phyloP scores from a whole-genome alignment of 1,140 invertebrate species.

The Coenobita brevimanus region DNA sequence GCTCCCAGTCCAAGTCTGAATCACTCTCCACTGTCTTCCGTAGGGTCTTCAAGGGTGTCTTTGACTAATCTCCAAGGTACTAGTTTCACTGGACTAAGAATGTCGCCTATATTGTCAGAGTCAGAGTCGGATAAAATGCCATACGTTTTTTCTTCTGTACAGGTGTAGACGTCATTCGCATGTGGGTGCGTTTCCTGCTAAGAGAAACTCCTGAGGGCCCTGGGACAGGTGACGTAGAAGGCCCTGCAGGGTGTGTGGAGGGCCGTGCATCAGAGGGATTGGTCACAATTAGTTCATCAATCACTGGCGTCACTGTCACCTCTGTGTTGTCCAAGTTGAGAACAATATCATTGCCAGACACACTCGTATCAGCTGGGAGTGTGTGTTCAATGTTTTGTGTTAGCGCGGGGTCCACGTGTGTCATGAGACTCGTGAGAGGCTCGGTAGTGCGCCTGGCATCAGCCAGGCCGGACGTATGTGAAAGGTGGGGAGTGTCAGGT shows the following conservation, averaged over 20 bases:
- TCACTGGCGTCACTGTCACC: not conserved
- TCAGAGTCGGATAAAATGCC: not conserved
- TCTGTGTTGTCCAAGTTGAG: no score
- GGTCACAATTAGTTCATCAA: not conserved
- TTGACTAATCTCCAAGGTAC: not conserved
- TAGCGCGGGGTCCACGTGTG: no score
- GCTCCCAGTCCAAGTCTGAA: not conserved
- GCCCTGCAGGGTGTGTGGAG: constrained; percentile 9
- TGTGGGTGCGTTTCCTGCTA: not conserved
- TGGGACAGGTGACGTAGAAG: constrained; percentile 25
- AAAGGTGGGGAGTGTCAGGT: not conserved
- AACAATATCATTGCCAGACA: no score
- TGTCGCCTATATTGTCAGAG: constrained; percentile 11
- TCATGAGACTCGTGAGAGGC: no score
- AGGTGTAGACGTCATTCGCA: constrained; percentile 9
- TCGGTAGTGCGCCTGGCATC: not conserved
- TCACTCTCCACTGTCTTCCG: constrained; percentile 12
- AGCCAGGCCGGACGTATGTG: not conserved
- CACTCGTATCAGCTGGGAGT: no score
- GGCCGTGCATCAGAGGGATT: not conserved
- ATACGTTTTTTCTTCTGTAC: not conserved
- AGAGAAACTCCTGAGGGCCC: constrained; percentile 7
- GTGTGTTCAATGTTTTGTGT: no score
- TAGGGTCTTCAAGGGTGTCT: not conserved
- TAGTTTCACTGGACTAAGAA: constrained; percentile 4